Conservation (phyloP, 2,113 vertebrate genomes). For the Scomber japonicus region DNA sequence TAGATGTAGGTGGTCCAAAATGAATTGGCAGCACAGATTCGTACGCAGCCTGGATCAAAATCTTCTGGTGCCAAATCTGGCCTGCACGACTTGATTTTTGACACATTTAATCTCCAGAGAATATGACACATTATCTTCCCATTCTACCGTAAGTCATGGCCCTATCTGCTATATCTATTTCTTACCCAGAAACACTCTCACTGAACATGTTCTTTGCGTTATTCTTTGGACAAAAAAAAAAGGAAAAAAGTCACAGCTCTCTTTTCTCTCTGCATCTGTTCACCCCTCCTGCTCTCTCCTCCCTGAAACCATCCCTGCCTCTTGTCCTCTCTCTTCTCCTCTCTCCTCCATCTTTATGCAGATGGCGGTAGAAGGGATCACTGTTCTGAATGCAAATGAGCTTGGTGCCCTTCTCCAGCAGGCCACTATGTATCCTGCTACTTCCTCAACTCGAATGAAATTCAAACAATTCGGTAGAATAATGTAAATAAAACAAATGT, state of each 20-base stretch:
- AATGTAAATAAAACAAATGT: constrained; percentile 67
- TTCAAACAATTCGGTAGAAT: constrained; percentile 54
- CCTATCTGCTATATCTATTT: constrained; percentile 34
- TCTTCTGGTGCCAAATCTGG: constrained; percentile 36
- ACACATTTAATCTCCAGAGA: constrained; percentile 43
- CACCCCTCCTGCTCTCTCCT: constrained; percentile 51
- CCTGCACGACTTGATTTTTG: constrained; percentile 38
- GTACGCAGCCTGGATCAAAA: constrained; percentile 41
- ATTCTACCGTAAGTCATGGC: constrained; percentile 29
- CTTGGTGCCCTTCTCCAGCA: constrained; percentile 65
- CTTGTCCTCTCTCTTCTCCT: constrained; percentile 49
- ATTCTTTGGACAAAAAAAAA: constrained; percentile 59
- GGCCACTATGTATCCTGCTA: constrained; percentile 54
- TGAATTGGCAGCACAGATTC: constrained; percentile 60
- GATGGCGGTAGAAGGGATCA: constrained; percentile 78
- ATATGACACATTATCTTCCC: constrained; percentile 25
- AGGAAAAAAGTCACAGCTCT: constrained; percentile 34
- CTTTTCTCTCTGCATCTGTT: constrained; percentile 62
- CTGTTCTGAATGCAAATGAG: constrained; percentile 82
- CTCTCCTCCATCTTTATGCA: constrained; percentile 78
- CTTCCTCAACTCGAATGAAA: constrained; percentile 55
- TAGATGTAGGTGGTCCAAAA: constrained; percentile 54
- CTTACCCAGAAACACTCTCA: constrained; percentile 28
- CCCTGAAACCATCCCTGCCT: constrained; percentile 61
- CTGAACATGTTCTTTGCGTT: constrained; percentile 30